These are phyloP conservation scores for Pollimyrus isidori DNA, from an alignment of 2,113 vertebrate genomes.

Conservation along the genomic window DNA sequence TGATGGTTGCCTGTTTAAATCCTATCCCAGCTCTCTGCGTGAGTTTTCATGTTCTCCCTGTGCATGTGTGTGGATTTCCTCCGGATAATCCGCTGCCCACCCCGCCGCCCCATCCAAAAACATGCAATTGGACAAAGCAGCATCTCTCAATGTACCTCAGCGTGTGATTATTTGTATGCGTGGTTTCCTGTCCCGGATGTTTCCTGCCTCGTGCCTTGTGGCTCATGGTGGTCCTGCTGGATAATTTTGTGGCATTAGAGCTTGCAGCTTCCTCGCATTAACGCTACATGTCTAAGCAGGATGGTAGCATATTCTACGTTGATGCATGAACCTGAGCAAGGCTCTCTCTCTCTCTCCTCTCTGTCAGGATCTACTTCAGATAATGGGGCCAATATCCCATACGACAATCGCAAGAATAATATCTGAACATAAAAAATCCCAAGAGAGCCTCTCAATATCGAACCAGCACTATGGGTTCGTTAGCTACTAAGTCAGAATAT, in stretches of 20 bases:
- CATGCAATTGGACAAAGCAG: neutral
- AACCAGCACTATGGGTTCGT: neutral
- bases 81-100: neutral
- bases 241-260: neutral
- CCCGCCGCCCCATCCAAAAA: neutral
- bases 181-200: neutral
- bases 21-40: neutral
- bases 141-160: neutral
- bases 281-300: neutral
- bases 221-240: neutral
- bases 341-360: neutral
- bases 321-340: neutral
- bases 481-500: neutral
- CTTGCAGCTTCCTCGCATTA: neutral
- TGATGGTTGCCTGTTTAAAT: neutral
- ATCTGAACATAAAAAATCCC: neutral
- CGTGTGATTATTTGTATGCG: neutral
- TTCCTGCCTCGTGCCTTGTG: neutral
- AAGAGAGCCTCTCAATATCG: neutral
- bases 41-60: neutral
- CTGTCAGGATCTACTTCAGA: neutral
- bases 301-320: neutral
- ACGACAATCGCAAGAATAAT: neutral
- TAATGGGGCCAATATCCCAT: neutral
- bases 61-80: neutral